Conservation (phyloP, 2,113 vertebrate species). For the Toxotes jaculatrix region DNA sequence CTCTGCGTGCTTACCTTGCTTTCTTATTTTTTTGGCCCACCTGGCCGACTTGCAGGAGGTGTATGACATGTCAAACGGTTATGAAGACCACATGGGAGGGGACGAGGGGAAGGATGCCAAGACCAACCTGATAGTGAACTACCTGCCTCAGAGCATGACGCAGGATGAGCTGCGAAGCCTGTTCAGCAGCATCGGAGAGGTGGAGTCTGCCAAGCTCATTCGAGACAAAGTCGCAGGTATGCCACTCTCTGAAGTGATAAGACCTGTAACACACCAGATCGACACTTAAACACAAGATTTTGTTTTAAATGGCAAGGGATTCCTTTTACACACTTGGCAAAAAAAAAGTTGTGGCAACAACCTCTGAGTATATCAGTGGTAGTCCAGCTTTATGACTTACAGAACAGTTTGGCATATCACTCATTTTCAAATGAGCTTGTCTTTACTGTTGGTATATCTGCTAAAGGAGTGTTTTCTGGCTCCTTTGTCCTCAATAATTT, state of each 20-base stretch:
- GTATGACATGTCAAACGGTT: slow-evolving; percentile 98
- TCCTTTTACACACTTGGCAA: slow-evolving; percentile 16
- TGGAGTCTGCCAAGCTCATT: slow-evolving; percentile 98
- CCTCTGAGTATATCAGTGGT: slow-evolving; percentile 38
- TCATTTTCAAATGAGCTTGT: not conserved
- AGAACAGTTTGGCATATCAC: not conserved
- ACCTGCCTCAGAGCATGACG: slow-evolving; percentile 98
- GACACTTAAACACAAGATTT: not conserved
- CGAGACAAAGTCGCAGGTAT: slow-evolving; percentile 98
- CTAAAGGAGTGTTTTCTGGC: slow-evolving; percentile 20
- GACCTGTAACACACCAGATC: slow-evolving; percentile 10
- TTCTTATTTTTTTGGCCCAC: slow-evolving; percentile 32
- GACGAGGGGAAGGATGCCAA: slow-evolving; percentile 94
- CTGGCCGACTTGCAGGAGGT: slow-evolving; percentile 85
- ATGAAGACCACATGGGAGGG: slow-evolving; percentile 97
- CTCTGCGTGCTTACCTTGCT: slow-evolving; percentile 26
- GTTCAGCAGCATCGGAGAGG: slow-evolving; percentile 97
- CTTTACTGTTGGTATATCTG: slow-evolving; percentile 15
- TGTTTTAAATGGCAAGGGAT: slow-evolving; percentile 26
- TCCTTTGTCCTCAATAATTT: slow-evolving; percentile 21
- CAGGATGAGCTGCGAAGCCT: slow-evolving; percentile 97
- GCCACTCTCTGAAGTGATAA: slow-evolving; percentile 34
- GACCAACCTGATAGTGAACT: slow-evolving; percentile 98
- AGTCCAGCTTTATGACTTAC: slow-evolving; percentile 22
- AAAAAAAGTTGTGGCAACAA: slow-evolving; percentile 7